Evolutionary conservation across 2,113 vertebrate genomes (phyloP).

Genomic region (Channa argus): DNA sequence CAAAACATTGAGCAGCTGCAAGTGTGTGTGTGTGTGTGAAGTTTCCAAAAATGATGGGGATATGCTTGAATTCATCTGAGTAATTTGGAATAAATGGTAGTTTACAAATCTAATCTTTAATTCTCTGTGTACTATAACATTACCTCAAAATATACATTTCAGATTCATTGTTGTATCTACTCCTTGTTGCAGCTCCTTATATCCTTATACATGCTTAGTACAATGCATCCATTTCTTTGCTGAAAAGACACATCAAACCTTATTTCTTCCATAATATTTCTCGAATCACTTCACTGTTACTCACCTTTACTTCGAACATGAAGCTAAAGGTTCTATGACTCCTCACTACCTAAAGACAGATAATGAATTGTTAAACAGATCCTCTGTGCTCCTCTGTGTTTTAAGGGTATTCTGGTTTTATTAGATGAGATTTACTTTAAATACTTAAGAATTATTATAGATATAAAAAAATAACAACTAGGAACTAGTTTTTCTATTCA

Average conservation of each 20-base stretch:
- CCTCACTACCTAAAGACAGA: constrained; percentile 17
- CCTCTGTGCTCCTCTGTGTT: not conserved
- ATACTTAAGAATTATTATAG: not conserved
- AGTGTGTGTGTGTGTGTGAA: constrained; percentile 6
- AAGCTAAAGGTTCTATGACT: constrained; percentile 29
- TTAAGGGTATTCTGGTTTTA: not conserved
- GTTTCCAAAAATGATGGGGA: constrained; percentile 20
- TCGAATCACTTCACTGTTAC: constrained; percentile 3
- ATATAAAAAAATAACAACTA: not conserved
- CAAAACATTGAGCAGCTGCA: constrained; percentile 26
- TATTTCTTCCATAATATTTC: constrained; percentile 4
- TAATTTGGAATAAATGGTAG: not conserved
- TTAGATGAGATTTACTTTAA: not conserved
- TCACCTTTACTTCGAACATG: constrained; percentile 20
- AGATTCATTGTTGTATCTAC: not conserved
- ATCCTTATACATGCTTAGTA: not conserved
- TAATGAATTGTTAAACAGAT: constrained; percentile 8
- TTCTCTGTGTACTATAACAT: not conserved
- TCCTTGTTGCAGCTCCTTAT: not conserved
- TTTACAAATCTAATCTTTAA: no score
- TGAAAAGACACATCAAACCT: constrained; percentile 5
- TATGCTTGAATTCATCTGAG: constrained; percentile 6
- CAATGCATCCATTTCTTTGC: no score
- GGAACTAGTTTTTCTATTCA: not conserved
- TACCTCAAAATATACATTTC: not conserved